Evolutionary conservation across 2,797 vertebrate genomes (phyloP), one percentile per base, ranked within the genome.

Genomic region (Ficedula albicollis): DNA sequence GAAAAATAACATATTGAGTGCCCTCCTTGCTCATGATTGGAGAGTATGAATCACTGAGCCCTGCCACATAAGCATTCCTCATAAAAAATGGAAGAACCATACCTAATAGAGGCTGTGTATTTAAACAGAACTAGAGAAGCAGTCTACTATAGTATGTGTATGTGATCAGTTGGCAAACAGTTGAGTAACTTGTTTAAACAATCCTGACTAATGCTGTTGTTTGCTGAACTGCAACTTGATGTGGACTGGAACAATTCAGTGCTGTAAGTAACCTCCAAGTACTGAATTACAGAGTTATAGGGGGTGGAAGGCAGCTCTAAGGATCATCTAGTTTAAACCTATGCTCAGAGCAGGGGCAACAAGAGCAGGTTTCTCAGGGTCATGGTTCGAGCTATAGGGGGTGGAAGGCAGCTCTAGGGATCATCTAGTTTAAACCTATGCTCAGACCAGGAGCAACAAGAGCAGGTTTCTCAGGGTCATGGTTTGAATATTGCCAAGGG

Each of bases 161-260:
- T 6, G 44, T 95, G 87, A 89, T 56, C n/a, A 59, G 9, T 23
- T 93, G 79, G 87, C 66, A 89, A 91, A 90, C 83, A 81, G 13
- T 38, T 87, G 75, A 17, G 39, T 83, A 64, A 56, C 52, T 88
- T 88, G 58, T 95, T 92, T 81, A 95, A 97, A 96, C 82, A 93
- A 39, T 82, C 29, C 41, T 80, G 49, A 70, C 51, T 95, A 79
- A 56, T 74, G 68, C 69, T 88, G 1, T 76, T 93, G 63, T 91
- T 93, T 96, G 79, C 83, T 56, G 44, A 91, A 63, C 63, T 87
- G 44, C 62, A 89, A 18, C n/a, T 80, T 74, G 15, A 36, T 80
- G 66, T 23, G 44, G 32, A 41, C 60, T 91, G 76, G 38, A 87
- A 46, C 44, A 89, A 70, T 77, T 85, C 41, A 27, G 3, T 63